These are phyloP conservation scores for Fabriciana adippe DNA, from an alignment of 2,888 invertebrate genomes.

Conservation along the genomic window DNA sequence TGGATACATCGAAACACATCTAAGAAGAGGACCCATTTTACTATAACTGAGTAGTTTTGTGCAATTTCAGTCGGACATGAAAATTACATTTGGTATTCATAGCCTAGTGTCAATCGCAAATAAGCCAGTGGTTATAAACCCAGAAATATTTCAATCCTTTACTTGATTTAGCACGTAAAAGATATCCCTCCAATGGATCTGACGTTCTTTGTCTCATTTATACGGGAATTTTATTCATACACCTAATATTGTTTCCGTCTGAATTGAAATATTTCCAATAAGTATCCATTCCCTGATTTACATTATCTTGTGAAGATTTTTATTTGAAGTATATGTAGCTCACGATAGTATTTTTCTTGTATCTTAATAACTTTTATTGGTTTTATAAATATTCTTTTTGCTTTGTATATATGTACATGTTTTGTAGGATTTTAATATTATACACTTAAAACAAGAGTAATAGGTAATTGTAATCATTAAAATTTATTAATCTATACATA, in stretches of 20 bases:
- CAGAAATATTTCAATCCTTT: slow-evolving; percentile 38
- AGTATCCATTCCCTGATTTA: slow-evolving; percentile 53
- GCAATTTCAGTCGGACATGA: slow-evolving; percentile 19
- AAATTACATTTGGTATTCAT: slow-evolving; percentile 30
- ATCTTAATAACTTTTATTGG: slow-evolving; percentile 28
- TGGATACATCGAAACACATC: background rate
- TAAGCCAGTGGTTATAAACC: slow-evolving; percentile 32
- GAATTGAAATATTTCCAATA: slow-evolving; percentile 75
- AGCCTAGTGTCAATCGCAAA: slow-evolving; percentile 35
- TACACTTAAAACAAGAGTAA: no score
- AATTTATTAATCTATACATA: no score
- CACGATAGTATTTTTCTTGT: slow-evolving; percentile 18
- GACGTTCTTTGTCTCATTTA: slow-evolving; percentile 40
- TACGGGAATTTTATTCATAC: slow-evolving; percentile 66
- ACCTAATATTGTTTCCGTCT: slow-evolving; percentile 68
- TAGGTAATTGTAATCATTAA: no score
- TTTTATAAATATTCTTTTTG: slow-evolving; percentile 15
- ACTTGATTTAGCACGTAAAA: slow-evolving; percentile 39
- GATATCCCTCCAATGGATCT: slow-evolving; percentile 35
- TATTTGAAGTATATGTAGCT: slow-evolving; percentile 36
- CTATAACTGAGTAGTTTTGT: slow-evolving; percentile 13
- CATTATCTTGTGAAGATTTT: slow-evolving; percentile 52
- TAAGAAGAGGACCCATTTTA: background rate
- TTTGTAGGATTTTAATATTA: no score
- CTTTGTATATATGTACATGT: slow-evolving; percentile 40